Conservation (phyloP, 2,113 vertebrate species). For the Oncorhynchus nerka region DNA sequence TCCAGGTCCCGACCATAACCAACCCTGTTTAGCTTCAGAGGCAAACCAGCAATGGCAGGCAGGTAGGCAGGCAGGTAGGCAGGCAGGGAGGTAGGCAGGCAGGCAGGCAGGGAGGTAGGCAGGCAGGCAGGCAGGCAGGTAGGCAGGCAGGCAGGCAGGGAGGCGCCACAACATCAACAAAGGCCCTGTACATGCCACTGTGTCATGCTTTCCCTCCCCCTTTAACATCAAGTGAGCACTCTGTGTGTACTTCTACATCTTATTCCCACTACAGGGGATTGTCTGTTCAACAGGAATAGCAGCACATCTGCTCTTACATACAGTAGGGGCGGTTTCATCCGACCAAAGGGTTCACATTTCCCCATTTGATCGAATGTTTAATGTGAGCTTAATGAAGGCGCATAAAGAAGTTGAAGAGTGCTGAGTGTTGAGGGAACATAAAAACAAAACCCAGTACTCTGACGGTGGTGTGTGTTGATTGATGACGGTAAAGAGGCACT, state of each 20-base stretch:
- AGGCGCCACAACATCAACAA: not conserved
- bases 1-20: too few species aligned
- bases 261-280: too few species aligned
- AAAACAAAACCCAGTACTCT: constrained; percentile 12
- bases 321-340: not conserved
- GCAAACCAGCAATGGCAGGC: too few species aligned
- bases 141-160: too few species aligned
- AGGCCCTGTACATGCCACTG: not conserved
- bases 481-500: constrained; percentile 4
- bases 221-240: too few species aligned
- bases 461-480: constrained; percentile 26
- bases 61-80: too few species aligned
- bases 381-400: constrained; percentile 17
- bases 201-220: not conserved
- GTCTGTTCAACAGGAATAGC: constrained; percentile 14
- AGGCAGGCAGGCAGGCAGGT: too few species aligned
- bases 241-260: too few species aligned
- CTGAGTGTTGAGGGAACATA: not conserved
- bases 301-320: not conserved
- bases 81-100: too few species aligned
- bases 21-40: too few species aligned
- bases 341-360: constrained; percentile 30
- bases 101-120: too few species aligned
- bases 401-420: constrained; percentile 14
- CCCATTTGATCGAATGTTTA: constrained; percentile 21